phyloP scores from a whole-genome alignment of 2,797 vertebrate genomes.

The Smutsia temminckii region DNA sequence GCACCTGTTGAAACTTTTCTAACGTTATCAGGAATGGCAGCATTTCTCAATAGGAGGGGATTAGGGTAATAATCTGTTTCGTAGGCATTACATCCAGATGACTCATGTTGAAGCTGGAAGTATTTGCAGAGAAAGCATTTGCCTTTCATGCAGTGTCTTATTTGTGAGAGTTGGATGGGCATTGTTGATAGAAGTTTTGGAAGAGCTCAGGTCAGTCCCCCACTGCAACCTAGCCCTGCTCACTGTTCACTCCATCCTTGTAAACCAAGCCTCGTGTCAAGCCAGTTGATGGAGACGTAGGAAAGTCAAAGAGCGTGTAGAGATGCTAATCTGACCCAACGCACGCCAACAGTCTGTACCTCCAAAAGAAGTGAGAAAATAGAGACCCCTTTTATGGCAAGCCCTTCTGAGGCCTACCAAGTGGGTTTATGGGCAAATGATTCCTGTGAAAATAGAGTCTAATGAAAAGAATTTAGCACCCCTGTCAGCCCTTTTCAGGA shows the following conservation, averaged over 20 bases:
- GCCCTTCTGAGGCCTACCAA: not conserved
- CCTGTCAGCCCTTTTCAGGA: not conserved
- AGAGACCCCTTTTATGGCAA: not conserved
- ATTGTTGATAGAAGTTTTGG: not conserved
- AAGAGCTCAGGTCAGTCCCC: not conserved
- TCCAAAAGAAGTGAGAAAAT: not conserved
- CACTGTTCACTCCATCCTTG: not conserved
- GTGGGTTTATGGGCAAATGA: conserved; percentile 10
- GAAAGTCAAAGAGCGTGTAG: not conserved
- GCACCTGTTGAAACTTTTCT: not conserved
- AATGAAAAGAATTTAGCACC: not conserved
- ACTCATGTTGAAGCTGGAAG: not conserved
- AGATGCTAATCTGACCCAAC: not conserved
- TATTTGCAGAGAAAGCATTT: not conserved
- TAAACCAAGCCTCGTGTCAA: not conserved
- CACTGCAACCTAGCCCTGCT: not conserved
- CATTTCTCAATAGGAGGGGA: not conserved
- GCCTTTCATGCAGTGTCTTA: not conserved
- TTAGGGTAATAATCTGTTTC: not conserved
- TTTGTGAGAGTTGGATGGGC: not conserved
- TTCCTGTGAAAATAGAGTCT: not conserved
- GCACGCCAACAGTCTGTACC: not conserved
- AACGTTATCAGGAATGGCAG: not conserved
- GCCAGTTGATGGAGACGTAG: not conserved
- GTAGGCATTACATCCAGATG: not conserved